Evolutionary conservation across 2,113 vertebrate genomes (phyloP), one percentile per base, ranked within the genome.

Genomic region (Poeciliopsis occidentalis): DNA sequence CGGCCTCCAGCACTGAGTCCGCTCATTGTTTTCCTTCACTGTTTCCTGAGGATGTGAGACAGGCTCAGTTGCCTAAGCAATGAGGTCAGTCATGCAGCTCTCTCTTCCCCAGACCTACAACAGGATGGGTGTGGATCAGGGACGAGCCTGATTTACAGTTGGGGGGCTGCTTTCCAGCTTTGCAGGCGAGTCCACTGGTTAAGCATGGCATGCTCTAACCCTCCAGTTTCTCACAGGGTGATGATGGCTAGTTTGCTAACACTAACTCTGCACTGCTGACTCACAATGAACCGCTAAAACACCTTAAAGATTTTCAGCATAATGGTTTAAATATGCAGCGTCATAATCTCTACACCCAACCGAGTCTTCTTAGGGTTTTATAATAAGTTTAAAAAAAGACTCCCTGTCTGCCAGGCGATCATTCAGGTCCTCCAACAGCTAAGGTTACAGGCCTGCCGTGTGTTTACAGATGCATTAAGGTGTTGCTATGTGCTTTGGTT

Each of bases 1-100:
- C 65, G 85, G 80, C 81, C 84, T 84, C 62, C 73, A 78, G 75
- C 76, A 47, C 74, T 76, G 81, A 91, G 84, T 88, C 85, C 51
- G 68, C 84, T 89, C 83, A 87, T 90, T 91, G 92, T 93, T 90
- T 92, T 88, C 77, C 79, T 70, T 65, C 75, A 71, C 65, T 34
- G 80, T 88, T 94, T 94, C 92, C 91, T 90, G 84, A 93, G 93
- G 91, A 94, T 91, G 81, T 91, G 85, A 81, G 75, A 84, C 88
- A 87, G 85, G 90, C 89, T 87, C 73, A 72, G 86, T 92, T 93
- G 85, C 89, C 89, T 87, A 64, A 91, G 86, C 81, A 84, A 91
- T 91, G 87, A 93, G 89, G 89, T 93, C 92, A 91, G 88, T 83
- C 75, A 87, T 41, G 83, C 70, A 82, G 82, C 82, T 65, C 79